Conservation (phyloP, 2,113 vertebrate species). For the Lamprologus ornatipinnis region DNA sequence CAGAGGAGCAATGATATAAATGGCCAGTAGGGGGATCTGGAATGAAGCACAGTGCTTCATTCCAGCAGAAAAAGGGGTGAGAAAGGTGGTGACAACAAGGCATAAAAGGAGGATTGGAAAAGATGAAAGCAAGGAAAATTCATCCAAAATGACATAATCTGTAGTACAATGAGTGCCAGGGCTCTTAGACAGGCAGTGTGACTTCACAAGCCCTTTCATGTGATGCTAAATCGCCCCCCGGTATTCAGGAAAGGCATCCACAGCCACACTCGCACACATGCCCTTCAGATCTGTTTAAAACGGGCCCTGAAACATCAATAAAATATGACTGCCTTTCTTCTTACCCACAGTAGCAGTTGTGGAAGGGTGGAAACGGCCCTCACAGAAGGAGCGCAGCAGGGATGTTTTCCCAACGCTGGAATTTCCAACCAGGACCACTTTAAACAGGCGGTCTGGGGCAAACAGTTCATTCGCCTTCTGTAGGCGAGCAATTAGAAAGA, state of each 20-base stretch:
- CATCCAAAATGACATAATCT: constrained; percentile 59
- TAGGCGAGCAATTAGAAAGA: background rate
- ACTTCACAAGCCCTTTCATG: constrained; percentile 61
- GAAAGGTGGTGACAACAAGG: background rate
- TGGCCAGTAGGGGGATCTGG: background rate
- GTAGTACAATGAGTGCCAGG: constrained; percentile 42
- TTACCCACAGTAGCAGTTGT: constrained; percentile 87
- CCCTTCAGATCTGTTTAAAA: background rate
- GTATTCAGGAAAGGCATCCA: background rate
- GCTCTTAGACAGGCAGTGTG: constrained; percentile 35
- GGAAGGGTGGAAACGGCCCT: constrained; percentile 74
- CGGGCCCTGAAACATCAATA: background rate
- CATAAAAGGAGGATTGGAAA: background rate
- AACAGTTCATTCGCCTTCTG: constrained; percentile 62
- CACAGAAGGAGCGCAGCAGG: constrained; percentile 82
- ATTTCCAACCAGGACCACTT: constrained; percentile 87
- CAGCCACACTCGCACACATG: background rate
- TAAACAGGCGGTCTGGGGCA: constrained; percentile 81
- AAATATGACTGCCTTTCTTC: constrained; percentile 26
- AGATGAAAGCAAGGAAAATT: constrained; percentile 26
- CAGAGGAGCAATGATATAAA: background rate
- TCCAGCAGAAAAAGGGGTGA: background rate
- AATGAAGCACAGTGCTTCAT: background rate
- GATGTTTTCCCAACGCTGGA: constrained; percentile 91
- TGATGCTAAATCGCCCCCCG: constrained; percentile 26